These are phyloP conservation scores for Gymnocephalus cernua DNA, from an alignment of 2,113 vertebrate genomes.

Conservation along the genomic window DNA sequence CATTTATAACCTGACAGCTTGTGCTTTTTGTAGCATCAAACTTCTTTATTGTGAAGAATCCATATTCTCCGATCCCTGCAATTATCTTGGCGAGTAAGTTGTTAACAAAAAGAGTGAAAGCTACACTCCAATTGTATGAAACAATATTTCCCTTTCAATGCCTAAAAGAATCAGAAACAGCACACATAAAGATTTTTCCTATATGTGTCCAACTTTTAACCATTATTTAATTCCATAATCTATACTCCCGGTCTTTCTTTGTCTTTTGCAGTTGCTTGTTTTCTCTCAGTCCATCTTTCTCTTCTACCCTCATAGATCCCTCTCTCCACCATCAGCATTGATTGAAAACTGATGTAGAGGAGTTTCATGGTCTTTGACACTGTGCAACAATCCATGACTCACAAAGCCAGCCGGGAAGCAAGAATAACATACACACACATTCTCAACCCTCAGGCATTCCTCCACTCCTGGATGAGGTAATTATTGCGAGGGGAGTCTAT, in stretches of 20 bases:
- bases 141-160: too few species aligned
- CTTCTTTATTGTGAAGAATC: background rate
- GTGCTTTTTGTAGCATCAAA: background rate
- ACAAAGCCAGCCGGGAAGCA: slow-evolving; percentile 38
- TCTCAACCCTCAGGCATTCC: slow-evolving; percentile 55
- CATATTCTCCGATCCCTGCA: background rate
- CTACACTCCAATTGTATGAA: background rate
- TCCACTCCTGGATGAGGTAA: slow-evolving; percentile 71
- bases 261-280: background rate
- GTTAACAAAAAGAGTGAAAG: background rate
- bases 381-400: slow-evolving; percentile 58
- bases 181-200: background rate
- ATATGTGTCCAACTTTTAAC: background rate
- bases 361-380: slow-evolving; percentile 57
- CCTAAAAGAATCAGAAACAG: background rate
- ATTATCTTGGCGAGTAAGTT: background rate
- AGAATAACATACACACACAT: slow-evolving; percentile 23
- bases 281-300: background rate
- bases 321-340: slow-evolving; percentile 47
- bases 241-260: background rate
- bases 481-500: slow-evolving; percentile 70
- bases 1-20: background rate
- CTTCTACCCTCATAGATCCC: background rate
- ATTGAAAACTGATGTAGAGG: slow-evolving; percentile 63
- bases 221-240: background rate